These are phyloP conservation scores for Hartigia nigra DNA, from an alignment of 2,888 invertebrate genomes.

Conservation along the genomic window DNA sequence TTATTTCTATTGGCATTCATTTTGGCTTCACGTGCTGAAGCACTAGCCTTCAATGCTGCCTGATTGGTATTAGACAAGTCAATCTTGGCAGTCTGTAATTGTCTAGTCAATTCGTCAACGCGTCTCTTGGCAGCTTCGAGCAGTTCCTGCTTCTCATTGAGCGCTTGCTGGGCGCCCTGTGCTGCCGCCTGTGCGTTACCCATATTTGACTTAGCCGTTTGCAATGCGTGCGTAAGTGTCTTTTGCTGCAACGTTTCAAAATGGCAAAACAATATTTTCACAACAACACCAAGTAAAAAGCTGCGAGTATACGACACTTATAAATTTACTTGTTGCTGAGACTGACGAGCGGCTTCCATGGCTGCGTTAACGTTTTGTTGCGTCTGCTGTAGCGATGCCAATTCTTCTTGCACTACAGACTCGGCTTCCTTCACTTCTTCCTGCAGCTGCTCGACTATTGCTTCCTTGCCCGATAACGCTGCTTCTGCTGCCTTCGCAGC, in stretches of 20 bases:
- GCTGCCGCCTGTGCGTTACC: conserved; percentile 72
- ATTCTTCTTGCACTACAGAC: conserved; percentile 47
- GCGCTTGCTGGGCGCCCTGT: conserved; percentile 71
- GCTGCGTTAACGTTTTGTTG: conserved; percentile 45
- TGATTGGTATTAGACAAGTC: conserved; percentile 76
- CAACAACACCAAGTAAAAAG: background rate
- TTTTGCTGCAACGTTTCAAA: conserved; percentile 55
- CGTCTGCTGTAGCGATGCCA: conserved; percentile 36
- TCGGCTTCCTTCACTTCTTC: conserved; percentile 52
- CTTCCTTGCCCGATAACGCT: conserved; percentile 48
- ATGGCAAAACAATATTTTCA: background rate
- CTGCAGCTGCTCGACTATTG: conserved; percentile 48
- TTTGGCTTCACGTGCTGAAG: conserved; percentile 76
- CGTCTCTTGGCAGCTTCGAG: conserved; percentile 76
- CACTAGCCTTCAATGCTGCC: conserved; percentile 75
- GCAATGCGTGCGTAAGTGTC: conserved; percentile 66
- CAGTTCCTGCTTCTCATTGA: conserved; percentile 75
- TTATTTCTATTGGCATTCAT: conserved; percentile 71
- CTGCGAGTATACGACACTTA: background rate
- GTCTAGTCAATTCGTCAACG: conserved; percentile 73
- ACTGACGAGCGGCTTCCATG: conserved; percentile 39
- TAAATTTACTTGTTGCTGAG: conserved; percentile 43
- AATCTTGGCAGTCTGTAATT: conserved; percentile 72
- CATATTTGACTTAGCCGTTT: conserved; percentile 70
- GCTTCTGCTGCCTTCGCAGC: conserved; percentile 55